phyloP scores from a whole-genome alignment of 1,140 invertebrate species.

The Teleopsis dalmanni region DNA sequence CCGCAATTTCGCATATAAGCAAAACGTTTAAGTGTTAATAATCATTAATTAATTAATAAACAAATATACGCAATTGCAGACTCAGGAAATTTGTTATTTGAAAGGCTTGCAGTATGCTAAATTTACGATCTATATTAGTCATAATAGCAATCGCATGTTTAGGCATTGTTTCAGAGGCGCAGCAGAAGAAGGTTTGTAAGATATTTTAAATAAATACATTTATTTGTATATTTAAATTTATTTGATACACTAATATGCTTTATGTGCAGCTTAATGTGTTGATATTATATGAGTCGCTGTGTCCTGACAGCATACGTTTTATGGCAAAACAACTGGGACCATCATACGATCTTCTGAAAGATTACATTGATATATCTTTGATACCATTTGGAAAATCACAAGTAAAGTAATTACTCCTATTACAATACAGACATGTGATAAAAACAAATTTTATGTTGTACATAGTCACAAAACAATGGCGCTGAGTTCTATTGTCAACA shows the following conservation, averaged over 20 bases:
- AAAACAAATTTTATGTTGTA: neutral
- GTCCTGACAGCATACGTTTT: constrained; percentile 67
- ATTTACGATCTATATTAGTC: too few species aligned
- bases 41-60: too few species aligned
- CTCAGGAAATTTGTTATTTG: too few species aligned
- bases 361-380: constrained; percentile 49
- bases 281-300: constrained; percentile 73
- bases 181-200: too few species aligned
- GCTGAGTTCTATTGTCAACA: constrained; percentile 60
- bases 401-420: constrained; percentile 44
- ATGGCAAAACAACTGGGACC: constrained; percentile 50
- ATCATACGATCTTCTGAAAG: constrained; percentile 45
- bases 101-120: too few species aligned
- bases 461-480: constrained; percentile 34
- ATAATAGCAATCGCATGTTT: too few species aligned
- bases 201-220: too few species aligned
- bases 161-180: too few species aligned
- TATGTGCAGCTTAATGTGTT: constrained; percentile 29
- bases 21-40: too few species aligned
- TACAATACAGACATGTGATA: neutral
- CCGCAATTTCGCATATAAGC: too few species aligned
- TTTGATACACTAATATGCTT: neutral
- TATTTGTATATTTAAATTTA: neutral
- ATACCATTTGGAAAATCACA: constrained; percentile 74
- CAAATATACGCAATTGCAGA: too few species aligned